These are phyloP conservation scores for Astyanax mexicanus DNA, from an alignment of 2,797 vertebrate genomes.

Conservation along the genomic window DNA sequence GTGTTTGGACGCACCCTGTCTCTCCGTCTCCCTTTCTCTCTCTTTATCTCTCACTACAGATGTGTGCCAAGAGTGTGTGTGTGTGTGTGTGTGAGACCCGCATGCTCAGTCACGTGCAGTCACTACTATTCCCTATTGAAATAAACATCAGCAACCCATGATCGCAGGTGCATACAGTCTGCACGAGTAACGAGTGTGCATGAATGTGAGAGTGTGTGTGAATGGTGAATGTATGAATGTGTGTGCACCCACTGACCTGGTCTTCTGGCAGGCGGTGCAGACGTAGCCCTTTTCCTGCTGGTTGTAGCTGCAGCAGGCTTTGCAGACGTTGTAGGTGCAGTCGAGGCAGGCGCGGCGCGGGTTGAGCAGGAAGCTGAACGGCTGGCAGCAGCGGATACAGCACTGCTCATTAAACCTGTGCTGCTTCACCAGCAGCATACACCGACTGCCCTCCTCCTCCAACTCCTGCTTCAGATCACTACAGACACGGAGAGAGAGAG, in stretches of 20 bases:
- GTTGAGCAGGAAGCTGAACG: slow-evolving; percentile 96
- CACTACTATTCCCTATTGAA: neutral
- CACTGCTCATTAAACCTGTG: slow-evolving; percentile 93
- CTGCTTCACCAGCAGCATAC: slow-evolving; percentile 93
- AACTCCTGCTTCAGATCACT: slow-evolving; percentile 97
- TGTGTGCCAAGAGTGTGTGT: neutral
- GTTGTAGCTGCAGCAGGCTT: slow-evolving; percentile 90
- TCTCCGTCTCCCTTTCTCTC: too few relatives aligned
- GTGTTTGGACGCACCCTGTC: neutral
- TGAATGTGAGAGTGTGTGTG: slow-evolving; percentile 39
- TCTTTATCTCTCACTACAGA: neutral
- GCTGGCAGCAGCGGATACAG: slow-evolving; percentile 95
- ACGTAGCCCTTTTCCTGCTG: slow-evolving; percentile 90
- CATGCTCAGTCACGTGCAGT: neutral
- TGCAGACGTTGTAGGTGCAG: slow-evolving; percentile 95
- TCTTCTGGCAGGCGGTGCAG: slow-evolving; percentile 92
- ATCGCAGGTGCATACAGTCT: neutral
- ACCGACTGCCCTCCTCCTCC: slow-evolving; percentile 93
- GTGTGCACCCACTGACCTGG: slow-evolving; percentile 81
- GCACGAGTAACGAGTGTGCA: slow-evolving; percentile 10
- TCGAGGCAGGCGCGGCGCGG: slow-evolving; percentile 89
- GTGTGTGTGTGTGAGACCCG: neutral
- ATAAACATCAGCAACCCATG: neutral
- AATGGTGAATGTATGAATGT: slow-evolving; percentile 1
- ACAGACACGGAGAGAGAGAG: slow-evolving; percentile 27